phyloP scores from a whole-genome alignment of 2,888 invertebrate species.

The Chorisops tibialis region DNA sequence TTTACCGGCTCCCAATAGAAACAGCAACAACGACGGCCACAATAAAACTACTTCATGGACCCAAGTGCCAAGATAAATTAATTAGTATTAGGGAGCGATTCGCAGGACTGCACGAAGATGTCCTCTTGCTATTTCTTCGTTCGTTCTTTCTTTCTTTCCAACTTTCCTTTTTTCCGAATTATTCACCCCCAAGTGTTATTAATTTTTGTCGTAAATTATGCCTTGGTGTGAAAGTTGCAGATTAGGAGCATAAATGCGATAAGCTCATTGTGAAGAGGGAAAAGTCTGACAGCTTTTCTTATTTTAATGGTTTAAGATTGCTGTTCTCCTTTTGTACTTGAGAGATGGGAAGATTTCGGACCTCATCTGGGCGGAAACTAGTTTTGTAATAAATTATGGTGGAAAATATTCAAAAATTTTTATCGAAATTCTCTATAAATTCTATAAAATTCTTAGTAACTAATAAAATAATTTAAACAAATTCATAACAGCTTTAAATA shows the following conservation, averaged over 20 bases:
- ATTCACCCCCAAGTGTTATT: slow-evolving; percentile 32
- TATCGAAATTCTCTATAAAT: too few species aligned
- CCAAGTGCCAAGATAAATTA: slow-evolving; percentile 31
- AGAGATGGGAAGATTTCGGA: too few species aligned
- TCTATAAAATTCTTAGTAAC: too few species aligned
- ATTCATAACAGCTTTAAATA: too few species aligned
- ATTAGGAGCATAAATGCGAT: slow-evolving; percentile 25
- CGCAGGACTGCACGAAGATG: slow-evolving; percentile 23
- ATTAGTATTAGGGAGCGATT: slow-evolving; percentile 26
- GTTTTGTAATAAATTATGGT: too few species aligned
- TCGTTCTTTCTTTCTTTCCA: not conserved
- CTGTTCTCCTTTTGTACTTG: not conserved
- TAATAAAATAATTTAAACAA: too few species aligned
- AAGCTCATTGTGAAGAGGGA: slow-evolving; percentile 22
- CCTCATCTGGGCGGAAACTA: too few species aligned
- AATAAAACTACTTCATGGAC: slow-evolving; percentile 22
- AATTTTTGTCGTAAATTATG: slow-evolving; percentile 34
- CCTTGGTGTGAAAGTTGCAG: slow-evolving; percentile 29
- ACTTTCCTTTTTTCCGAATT: slow-evolving; percentile 13
- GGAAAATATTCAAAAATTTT: too few species aligned
- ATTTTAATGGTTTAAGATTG: slow-evolving; percentile 2
- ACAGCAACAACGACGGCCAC: slow-evolving; percentile 23
- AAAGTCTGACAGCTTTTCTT: slow-evolving; percentile 1
- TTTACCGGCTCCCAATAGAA: too few species aligned
- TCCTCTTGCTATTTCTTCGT: not conserved